Percentiles rank a stretch among this genome's conserved stretches.
Evolutionary conservation across 2,113 vertebrate species (phyloP).

Genomic region (Micromys minutus): DNA sequence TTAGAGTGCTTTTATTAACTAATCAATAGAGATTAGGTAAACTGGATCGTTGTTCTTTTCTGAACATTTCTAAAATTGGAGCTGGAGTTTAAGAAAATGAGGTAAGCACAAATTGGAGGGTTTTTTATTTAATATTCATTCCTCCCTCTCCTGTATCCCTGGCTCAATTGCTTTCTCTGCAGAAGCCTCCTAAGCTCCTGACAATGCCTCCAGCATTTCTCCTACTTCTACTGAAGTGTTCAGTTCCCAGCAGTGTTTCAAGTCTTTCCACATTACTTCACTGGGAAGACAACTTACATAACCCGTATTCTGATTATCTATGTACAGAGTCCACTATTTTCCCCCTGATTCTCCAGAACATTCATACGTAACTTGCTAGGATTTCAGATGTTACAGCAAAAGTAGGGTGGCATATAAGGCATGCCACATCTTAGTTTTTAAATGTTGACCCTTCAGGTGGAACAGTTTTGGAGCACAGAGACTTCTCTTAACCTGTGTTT

Average conservation of each 20-base stretch:
- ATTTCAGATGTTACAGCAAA: slow-evolving; percentile 11
- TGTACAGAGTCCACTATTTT: background rate
- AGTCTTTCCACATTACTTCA: slow-evolving; percentile 16
- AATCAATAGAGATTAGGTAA: slow-evolving; percentile 26
- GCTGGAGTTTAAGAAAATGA: background rate
- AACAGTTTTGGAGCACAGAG: background rate
- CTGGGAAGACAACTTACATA: background rate
- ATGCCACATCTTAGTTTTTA: background rate
- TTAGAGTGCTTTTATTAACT: slow-evolving; percentile 25
- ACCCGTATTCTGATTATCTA: background rate
- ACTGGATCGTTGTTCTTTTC: slow-evolving; percentile 19
- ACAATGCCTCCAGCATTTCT: background rate
- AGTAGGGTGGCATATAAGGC: background rate
- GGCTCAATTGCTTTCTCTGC: background rate
- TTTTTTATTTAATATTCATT: background rate
- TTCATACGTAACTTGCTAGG: background rate
- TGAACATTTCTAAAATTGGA: slow-evolving; percentile 27
- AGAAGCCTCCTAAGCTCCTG: background rate
- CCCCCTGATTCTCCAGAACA: background rate
- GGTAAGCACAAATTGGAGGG: background rate
- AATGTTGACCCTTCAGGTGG: background rate
- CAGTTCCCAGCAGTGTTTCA: background rate
- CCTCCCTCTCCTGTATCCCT: background rate
- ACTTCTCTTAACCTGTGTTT: background rate
- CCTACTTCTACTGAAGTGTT: background rate